Base-by-base conservation (phyloP, 2,797 vertebrate genomes). In the Alfaro cultratus region DNA sequence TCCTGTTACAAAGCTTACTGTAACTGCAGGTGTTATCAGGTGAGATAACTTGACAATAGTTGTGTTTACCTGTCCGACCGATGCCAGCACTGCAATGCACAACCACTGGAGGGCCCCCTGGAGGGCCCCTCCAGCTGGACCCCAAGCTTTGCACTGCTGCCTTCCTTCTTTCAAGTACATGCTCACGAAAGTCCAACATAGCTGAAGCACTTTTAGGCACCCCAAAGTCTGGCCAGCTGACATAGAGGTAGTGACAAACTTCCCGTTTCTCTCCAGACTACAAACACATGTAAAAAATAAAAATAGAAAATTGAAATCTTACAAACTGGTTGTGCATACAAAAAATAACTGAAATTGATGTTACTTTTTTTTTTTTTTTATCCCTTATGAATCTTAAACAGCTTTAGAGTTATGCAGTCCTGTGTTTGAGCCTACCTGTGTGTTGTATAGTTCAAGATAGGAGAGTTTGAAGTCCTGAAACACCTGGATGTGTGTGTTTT, bases 151-250 rank as follows among this genome's bases (percentile, higher is more conserved):
- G 93, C 46, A 96, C 89, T 3, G 95, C 94, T 72, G 93, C 90
- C 12, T 95, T 95, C 86, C 96, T 95, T 89, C 93, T 95, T 76
- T 94, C 94, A 79, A 95, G 95, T 21, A 97, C 96, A 51, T 96
- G 95, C 62, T 95, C 94, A 80, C 95, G 95, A 80, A 97, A 97
- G 85, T 97, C 96, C 88, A 97, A 92, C 96, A 97, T 96, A 82
- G 96, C 97, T 7, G 96, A 95, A 36, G 97, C 97, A 73, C 96
- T 96, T 90, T 97, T 97, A n/a, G 97, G 97, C 68, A 97, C 96
- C 0, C 97, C 97, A 13, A 97, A 97, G 86, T 97, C 97, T n/a
- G 97, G 97, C 97, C 97, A 97, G 93, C 97, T 97, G 91, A 97
- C 93, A 78, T 97, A 97, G 80, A 97, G 96, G 93, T 96, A 97